A percentile compares a stretch with the other conserved stretches of the same genome.
phyloP scores from a whole-genome alignment of 2,888 invertebrate species.

The Phaonia tiefii region DNA sequence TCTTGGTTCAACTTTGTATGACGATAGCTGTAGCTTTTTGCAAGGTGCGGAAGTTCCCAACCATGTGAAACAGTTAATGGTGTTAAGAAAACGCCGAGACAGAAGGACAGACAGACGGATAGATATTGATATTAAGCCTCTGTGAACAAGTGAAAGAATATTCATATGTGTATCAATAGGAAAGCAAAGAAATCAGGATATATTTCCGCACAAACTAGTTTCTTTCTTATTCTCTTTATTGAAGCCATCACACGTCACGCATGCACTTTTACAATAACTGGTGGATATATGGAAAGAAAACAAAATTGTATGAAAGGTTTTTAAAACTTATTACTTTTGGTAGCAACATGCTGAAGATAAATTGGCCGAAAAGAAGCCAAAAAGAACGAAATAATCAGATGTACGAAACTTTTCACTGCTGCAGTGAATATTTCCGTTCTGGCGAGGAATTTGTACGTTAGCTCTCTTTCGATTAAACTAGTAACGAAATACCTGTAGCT shows the following conservation, averaged over 20 bases:
- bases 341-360: too few species aligned
- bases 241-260: slow-evolving; percentile 20
- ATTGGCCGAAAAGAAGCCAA: too few species aligned
- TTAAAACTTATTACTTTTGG: slow-evolving; percentile 57
- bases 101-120: slow-evolving; percentile 22
- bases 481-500: too few species aligned
- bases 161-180: not conserved
- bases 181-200: slow-evolving; percentile 65
- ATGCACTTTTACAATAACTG: slow-evolving; percentile 45
- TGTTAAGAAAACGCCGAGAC: slow-evolving; percentile 61
- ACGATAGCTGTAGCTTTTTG: too few species aligned
- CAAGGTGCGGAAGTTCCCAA: slow-evolving; percentile 77
- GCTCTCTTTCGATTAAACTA: too few species aligned
- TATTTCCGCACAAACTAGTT: slow-evolving; percentile 67
- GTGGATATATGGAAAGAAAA: slow-evolving; percentile 29
- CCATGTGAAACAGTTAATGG: slow-evolving; percentile 78
- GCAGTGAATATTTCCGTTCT: too few species aligned
- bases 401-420: too few species aligned
- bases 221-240: slow-evolving; percentile 8
- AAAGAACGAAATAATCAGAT: too few species aligned
- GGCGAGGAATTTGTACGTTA: too few species aligned
- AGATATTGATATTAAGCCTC: not conserved
- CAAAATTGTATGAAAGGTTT: slow-evolving; percentile 38
- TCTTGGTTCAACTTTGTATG: too few species aligned
- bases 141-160: not conserved